Base-by-base conservation (phyloP, 2,888 invertebrate species). In the Prenolepis imparis region DNA sequence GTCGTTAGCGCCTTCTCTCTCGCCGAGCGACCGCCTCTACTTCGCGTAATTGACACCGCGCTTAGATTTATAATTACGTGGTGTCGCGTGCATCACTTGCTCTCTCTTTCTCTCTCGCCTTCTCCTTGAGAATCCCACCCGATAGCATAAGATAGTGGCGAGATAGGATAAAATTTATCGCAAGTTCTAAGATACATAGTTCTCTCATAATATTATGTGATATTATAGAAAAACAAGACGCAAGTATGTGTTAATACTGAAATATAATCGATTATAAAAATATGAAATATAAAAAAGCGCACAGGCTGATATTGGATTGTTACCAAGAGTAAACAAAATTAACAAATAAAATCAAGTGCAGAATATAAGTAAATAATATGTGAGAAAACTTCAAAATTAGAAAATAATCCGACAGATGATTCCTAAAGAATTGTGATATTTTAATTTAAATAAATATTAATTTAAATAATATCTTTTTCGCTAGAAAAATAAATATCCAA, bases 41-140 rank as follows among this genome's bases (percentile, higher is more conserved):
- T 82, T 21, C 57, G 66, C 57, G 59, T 86, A 83, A 87, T 84
- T 86, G 66, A 67, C 41, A 28, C 44, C 28, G 52, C 1, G 52
- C 70, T 84, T 78, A 72, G 48, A 86, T 80, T 80, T 67, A 82
- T 83, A 77, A 83, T 83, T 75, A 75, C 41, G 21, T 18, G 48
- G 15, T 15, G 39, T 15, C 24, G 59, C 59, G 72, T 28, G 48
- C 18, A 24, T 61, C 3, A 28, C 15, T 41, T 32, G 1, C 3
- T n/a, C 52, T 48, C 32, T 28, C 36, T 36, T 3, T 32, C 3
- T 32, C 28, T 32, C 44, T 18, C 44, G 28, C 18, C 12, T 18
- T 9, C 41, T 48, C 12, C 24, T 44, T 32, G 21, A 59, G 8
- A 11, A 24, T 44, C 18, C 4, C 21, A 6, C 6, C 18, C 24